A percentile compares a stretch with the other conserved stretches of the same genome.
phyloP scores from a whole-genome alignment of 1,140 invertebrate species.

The Leptopilina boulardi region DNA sequence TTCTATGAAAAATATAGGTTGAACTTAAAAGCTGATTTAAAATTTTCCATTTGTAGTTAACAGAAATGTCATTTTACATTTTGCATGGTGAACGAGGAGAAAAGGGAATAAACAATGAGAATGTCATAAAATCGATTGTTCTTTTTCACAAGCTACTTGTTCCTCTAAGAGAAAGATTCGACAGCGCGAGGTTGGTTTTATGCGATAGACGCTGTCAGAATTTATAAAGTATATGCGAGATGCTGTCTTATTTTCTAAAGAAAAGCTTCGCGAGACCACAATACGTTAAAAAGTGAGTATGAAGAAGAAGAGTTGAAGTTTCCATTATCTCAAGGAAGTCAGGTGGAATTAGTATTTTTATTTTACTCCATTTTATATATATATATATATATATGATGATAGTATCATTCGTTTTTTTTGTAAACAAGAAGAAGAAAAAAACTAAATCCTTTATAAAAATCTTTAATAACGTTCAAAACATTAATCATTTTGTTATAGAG shows the following conservation, averaged over 20 bases:
- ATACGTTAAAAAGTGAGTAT: constrained; percentile 35
- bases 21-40: background rate
- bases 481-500: no score
- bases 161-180: constrained; percentile 22
- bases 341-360: constrained; percentile 49
- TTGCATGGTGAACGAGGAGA: background rate
- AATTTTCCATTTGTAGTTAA: constrained; percentile 15
- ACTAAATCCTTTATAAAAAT: no score
- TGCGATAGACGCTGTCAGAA: constrained; percentile 45
- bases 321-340: constrained; percentile 50
- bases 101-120: constrained; percentile 10
- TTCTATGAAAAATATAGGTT: no score
- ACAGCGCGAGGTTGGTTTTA: constrained; percentile 5
- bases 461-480: no score
- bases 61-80: background rate
- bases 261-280: constrained; percentile 49
- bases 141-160: constrained; percentile 12
- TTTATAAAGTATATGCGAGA: constrained; percentile 50
- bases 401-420: no score
- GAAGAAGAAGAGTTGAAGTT: constrained; percentile 45
- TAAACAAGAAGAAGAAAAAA: no score
- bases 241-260: constrained; percentile 48
- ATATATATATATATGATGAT: no score
- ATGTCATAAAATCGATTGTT: constrained; percentile 7
- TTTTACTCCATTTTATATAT: no score